Conservation (phyloP, 2,888 invertebrate species). For the Hetaerina titia region DNA sequence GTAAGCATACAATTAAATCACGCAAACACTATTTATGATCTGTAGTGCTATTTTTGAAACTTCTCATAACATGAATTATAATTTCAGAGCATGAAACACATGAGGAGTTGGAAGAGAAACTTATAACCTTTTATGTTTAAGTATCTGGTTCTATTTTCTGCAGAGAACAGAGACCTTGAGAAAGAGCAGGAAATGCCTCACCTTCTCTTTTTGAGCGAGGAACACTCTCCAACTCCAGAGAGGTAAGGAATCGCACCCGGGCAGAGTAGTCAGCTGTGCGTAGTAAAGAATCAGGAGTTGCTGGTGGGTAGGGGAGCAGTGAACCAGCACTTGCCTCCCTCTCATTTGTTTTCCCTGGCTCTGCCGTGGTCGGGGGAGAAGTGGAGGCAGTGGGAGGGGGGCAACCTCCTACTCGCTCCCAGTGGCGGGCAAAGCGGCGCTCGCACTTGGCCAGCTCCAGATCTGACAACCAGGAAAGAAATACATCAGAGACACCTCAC, state of each 20-base stretch:
- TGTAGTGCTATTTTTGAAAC: too few relatives aligned
- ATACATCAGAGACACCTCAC: slow-evolving; percentile 30
- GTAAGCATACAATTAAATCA: too few relatives aligned
- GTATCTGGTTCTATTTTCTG: too few relatives aligned
- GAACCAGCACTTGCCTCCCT: slow-evolving; percentile 72
- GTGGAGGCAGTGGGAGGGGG: slow-evolving; percentile 74
- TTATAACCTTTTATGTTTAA: too few relatives aligned
- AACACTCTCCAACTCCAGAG: slow-evolving; percentile 80
- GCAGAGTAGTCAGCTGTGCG: slow-evolving; percentile 78
- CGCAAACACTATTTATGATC: too few relatives aligned
- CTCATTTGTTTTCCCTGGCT: slow-evolving; percentile 75
- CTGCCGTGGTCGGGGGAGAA: slow-evolving; percentile 77
- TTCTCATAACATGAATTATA: too few relatives aligned
- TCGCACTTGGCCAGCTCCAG: slow-evolving; percentile 83
- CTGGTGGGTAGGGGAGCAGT: slow-evolving; percentile 78
- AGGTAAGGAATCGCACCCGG: slow-evolving; percentile 82
- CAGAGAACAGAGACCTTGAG: too few relatives aligned
- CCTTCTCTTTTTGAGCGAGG: slow-evolving; percentile 81
- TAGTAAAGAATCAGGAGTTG: slow-evolving; percentile 78
- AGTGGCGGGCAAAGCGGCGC: slow-evolving; percentile 75
- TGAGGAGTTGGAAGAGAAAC: too few relatives aligned
- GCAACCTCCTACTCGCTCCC: slow-evolving; percentile 52
- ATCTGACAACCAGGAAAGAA: slow-evolving; percentile 79
- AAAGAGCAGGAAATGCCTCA: slow-evolving; percentile 74
- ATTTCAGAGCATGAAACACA: too few relatives aligned